Evolutionary conservation across 2,113 vertebrate species (phyloP).

Genomic region (Rhagologus leucostigma): DNA sequence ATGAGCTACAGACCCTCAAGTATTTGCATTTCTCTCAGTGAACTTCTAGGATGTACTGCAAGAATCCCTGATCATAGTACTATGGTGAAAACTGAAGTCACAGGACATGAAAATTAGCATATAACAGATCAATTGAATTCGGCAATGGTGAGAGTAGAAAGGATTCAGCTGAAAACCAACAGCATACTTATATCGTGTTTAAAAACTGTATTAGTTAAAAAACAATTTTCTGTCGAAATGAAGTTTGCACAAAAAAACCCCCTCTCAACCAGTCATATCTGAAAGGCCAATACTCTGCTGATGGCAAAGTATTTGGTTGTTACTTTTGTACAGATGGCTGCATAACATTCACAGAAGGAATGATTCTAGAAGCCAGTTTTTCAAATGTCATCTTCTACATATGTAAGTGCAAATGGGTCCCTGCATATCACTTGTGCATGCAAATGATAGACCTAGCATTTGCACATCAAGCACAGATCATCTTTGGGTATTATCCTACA

Average conservation of each 20-base stretch:
- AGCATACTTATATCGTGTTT: neutral
- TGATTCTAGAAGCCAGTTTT: slow-evolving; percentile 42
- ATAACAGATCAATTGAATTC: neutral
- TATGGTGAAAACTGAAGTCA: neutral
- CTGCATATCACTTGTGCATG: slow-evolving; percentile 25
- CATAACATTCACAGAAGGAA: slow-evolving; percentile 56
- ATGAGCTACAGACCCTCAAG: neutral
- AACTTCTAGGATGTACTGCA: neutral
- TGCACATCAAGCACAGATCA: slow-evolving; percentile 16
- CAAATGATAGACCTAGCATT: slow-evolving; percentile 37
- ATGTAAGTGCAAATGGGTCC: slow-evolving; percentile 44
- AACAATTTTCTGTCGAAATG: neutral
- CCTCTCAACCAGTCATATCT: neutral
- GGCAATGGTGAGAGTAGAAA: neutral
- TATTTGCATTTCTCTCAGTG: neutral
- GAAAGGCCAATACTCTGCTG: slow-evolving; percentile 8
- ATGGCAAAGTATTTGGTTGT: slow-evolving; percentile 38
- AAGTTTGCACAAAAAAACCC: neutral
- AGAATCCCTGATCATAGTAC: neutral
- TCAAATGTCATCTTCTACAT: slow-evolving; percentile 60
- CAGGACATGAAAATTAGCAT: neutral
- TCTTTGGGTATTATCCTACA: slow-evolving; percentile 26
- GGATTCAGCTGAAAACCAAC: neutral
- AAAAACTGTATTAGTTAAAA: neutral
- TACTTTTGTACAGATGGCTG: slow-evolving; percentile 60